Evolutionary conservation across 1,140 invertebrate species (phyloP).

Genomic region (Heterodera carotae): DNA sequence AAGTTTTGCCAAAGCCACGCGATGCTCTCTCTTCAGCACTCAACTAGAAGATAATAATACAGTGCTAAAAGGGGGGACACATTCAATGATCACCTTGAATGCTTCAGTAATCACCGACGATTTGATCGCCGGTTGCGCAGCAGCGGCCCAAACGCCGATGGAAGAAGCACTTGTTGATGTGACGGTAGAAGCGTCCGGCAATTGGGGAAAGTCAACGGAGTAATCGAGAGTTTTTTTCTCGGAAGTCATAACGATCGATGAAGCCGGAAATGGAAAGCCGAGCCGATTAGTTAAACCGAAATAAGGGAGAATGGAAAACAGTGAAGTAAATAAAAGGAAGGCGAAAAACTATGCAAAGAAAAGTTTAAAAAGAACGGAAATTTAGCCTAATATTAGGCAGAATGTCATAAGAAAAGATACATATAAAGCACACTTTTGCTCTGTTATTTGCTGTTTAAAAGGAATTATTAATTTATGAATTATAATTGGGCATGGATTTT

Average conservation of each 20-base stretch:
- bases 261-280: slow-evolving; percentile 13
- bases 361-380: too few relatives aligned
- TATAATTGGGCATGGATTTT: background rate
- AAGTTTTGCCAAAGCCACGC: slow-evolving; percentile 51
- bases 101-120: slow-evolving; percentile 47
- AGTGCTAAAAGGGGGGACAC: background rate
- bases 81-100: slow-evolving; percentile 32
- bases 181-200: slow-evolving; percentile 40
- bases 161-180: slow-evolving; percentile 9
- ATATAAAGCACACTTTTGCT: background rate
- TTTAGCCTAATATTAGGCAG: too few relatives aligned
- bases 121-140: slow-evolving; percentile 44
- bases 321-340: too few relatives aligned
- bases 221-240: slow-evolving; percentile 48
- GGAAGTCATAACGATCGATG: slow-evolving; percentile 7
- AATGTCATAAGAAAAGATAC: background rate
- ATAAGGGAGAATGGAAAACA: too few relatives aligned
- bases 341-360: too few relatives aligned
- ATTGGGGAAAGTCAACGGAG: slow-evolving; percentile 56
- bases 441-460: background rate
- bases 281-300: slow-evolving; percentile 10
- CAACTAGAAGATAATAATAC: slow-evolving; percentile 2
- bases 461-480: background rate
- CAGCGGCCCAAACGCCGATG: slow-evolving; percentile 33
- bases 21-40: slow-evolving; percentile 55